Percentiles rank a stretch among this genome's conserved stretches.
phyloP scores from a whole-genome alignment of 1,140 invertebrate genomes.

The Zaprionus gabonicus region DNA sequence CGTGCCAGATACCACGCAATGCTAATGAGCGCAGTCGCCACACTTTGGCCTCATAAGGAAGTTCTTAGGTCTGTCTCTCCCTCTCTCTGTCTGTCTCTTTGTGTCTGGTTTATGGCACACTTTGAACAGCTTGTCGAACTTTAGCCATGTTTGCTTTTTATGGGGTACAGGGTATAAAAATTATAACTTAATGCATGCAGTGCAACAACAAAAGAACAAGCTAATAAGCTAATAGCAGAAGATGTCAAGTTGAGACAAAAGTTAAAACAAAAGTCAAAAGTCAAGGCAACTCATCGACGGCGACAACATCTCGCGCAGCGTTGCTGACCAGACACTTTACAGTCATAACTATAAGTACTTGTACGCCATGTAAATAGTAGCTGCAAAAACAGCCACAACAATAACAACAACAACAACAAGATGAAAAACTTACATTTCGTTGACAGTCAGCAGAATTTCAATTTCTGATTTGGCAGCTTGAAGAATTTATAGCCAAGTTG shows the following conservation, averaged over 20 bases:
- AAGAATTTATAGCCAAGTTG: slow-evolving; percentile 43
- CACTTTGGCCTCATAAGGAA: not conserved
- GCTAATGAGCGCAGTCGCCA: too few species aligned
- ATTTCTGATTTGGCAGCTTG: slow-evolving; percentile 58
- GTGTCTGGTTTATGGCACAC: not conserved
- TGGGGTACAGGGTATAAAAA: slow-evolving; percentile 42
- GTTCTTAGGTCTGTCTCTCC: not conserved
- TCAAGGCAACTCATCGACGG: slow-evolving; percentile 60
- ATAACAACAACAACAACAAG: slow-evolving; percentile 37
- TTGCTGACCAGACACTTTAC: slow-evolving; percentile 39
- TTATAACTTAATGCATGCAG: slow-evolving; percentile 73
- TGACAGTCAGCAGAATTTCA: slow-evolving; percentile 58
- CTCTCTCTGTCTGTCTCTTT: too few species aligned
- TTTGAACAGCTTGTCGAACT: slow-evolving; percentile 5
- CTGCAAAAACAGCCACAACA: not conserved
- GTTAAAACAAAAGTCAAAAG: slow-evolving; percentile 79
- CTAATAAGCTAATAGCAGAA: slow-evolving; percentile 54
- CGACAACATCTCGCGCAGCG: slow-evolving; percentile 34
- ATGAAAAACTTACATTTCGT: slow-evolving; percentile 63
- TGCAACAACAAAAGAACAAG: slow-evolving; percentile 60
- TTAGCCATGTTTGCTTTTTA: slow-evolving; percentile 11
- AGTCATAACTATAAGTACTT: slow-evolving; percentile 16
- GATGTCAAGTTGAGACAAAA: slow-evolving; percentile 78
- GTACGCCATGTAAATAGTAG: slow-evolving; percentile 37
- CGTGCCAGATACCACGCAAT: not conserved